Conservation (phyloP, 1,140 invertebrate genomes). For the Calliopsis andreniformis region DNA sequence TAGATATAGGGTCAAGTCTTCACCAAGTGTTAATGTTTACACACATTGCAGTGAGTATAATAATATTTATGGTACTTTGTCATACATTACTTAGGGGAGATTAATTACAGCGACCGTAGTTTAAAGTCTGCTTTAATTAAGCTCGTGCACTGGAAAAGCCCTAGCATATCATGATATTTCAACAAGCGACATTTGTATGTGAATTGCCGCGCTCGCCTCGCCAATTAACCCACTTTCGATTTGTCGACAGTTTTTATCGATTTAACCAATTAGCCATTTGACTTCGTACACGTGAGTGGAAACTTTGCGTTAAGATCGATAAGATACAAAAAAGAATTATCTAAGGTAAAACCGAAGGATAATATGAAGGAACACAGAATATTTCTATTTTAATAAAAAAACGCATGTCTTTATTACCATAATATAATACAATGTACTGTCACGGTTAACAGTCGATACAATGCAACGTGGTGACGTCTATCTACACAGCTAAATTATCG, state of each 20-base stretch:
- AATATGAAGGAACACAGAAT: not conserved
- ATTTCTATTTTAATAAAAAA: constrained; percentile 37
- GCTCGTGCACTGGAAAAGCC: not conserved
- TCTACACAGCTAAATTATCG: constrained; percentile 43
- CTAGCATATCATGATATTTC: not conserved
- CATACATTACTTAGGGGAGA: too few species aligned
- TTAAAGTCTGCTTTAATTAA: not conserved
- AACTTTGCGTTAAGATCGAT: not conserved
- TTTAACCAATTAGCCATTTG: not conserved
- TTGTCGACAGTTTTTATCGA: constrained; percentile 1
- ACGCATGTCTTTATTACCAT: constrained; percentile 59
- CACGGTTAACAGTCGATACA: constrained; percentile 45
- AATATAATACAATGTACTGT: constrained; percentile 57
- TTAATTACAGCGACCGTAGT: too few species aligned
- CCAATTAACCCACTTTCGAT: not conserved
- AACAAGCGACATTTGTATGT: not conserved
- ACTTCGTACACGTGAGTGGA: not conserved
- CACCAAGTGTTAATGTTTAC: too few species aligned
- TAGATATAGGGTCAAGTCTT: too few species aligned
- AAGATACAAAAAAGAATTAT: too few species aligned
- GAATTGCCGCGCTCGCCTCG: too few species aligned
- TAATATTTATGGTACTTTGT: too few species aligned
- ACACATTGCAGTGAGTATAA: too few species aligned
- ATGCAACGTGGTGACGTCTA: constrained; percentile 24
- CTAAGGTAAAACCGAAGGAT: too few species aligned